phyloP scores from a whole-genome alignment of 1,140 invertebrate genomes.

The Brachionus angularis region DNA sequence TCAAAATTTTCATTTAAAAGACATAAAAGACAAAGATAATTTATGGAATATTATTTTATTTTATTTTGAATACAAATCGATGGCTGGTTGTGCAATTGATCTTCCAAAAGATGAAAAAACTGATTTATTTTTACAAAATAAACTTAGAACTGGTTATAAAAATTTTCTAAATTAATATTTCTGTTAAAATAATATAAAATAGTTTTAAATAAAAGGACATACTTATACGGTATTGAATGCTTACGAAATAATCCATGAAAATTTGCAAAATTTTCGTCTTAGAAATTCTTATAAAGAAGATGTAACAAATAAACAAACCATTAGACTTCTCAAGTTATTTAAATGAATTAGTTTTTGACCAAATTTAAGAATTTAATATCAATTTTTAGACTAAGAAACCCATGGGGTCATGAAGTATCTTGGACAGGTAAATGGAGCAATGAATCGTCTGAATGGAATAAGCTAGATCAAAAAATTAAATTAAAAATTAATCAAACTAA shows the following conservation, averaged over 20 bases:
- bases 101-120: not conserved
- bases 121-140: constrained; percentile 6
- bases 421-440: constrained; percentile 62
- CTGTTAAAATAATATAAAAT: too few species aligned
- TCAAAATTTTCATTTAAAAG: constrained; percentile 55
- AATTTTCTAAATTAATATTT: too few species aligned
- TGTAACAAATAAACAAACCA: not conserved
- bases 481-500: not conserved
- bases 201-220: constrained; percentile 61
- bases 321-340: constrained; percentile 25
- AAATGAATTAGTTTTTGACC: constrained; percentile 17
- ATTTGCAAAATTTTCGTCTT: not conserved
- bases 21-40: constrained; percentile 42
- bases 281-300: not conserved
- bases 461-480: constrained; percentile 50
- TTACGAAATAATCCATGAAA: constrained; percentile 58
- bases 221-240: constrained; percentile 67
- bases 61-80: not conserved
- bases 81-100: constrained; percentile 35
- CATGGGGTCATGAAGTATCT: constrained; percentile 63
- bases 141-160: constrained; percentile 17
- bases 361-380: not conserved
- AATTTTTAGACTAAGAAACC: constrained; percentile 61
- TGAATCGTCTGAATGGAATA: constrained; percentile 51
- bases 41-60: not conserved